Base-by-base conservation (phyloP, 2,797 vertebrate genomes). In the Cirrhinus molitorella region DNA sequence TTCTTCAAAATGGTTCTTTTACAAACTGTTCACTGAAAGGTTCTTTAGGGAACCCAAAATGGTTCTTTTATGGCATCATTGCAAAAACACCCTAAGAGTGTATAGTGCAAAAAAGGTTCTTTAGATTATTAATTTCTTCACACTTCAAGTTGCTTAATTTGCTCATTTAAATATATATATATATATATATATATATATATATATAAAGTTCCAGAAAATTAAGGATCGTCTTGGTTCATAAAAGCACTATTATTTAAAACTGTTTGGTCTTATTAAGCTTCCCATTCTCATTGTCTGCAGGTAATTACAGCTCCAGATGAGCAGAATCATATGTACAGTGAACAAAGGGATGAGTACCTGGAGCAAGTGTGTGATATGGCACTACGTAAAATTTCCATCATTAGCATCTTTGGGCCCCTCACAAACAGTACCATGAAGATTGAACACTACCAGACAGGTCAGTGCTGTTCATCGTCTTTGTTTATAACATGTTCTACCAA, bases 281-380 rank as follows among this genome's bases (percentile, higher is more conserved):
- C 23, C 31, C 31, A 37, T 49, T 63, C 11, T 76, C 23, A 80
- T 19, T 31, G 17, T 88, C 86, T 86, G 61, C 85, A 97, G 96
- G 91, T 97, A 68, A 96, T 97, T 87, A 97, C 96, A 0, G 84
- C 96, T 31, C 96, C 96, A 37, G 94, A 91, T 87, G 92, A 89
- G 3, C 95, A 96, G 73, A 95, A 95, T 86, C 93, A 88, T 84
- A 96, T 97, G 96, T 97, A 96, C 0, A 90, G 94, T 10, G 96
- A 97, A 85, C 96, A 97, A 90, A 92, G 94, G 53, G 96, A 97
- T 0, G 96, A 97, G 1, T 97, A 96, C 49, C 92, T 97, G 93
- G 96, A 97, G 84, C 95, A 94, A 63, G 96, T 97, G 90, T 97
- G 96, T 93, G 96, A 97, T 91, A 96, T 97, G 96, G 96, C 96